phyloP scores from a whole-genome alignment of 2,797 vertebrate genomes.

The Eidolon dupreanum region DNA sequence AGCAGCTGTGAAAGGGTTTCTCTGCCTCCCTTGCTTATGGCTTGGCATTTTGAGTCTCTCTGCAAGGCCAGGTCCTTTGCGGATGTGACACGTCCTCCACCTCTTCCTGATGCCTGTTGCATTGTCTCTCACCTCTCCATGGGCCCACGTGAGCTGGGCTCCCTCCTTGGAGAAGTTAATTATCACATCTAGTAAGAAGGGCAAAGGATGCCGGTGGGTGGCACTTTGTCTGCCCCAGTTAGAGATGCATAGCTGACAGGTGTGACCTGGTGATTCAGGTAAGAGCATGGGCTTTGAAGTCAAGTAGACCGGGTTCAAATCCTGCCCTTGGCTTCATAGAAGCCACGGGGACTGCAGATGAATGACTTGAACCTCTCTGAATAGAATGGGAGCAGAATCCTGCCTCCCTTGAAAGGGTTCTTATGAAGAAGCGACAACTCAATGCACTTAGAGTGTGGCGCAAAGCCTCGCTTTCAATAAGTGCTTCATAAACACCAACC shows the following conservation, averaged over 20 bases:
- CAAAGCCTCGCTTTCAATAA: background rate
- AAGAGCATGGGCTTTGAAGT: background rate
- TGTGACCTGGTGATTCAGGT: background rate
- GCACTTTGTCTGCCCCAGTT: background rate
- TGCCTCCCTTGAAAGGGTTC: background rate
- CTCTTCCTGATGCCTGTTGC: background rate
- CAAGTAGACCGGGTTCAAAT: background rate
- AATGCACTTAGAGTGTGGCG: background rate
- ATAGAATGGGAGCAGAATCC: background rate
- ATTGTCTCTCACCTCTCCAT: background rate
- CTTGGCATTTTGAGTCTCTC: background rate
- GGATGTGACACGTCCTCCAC: background rate
- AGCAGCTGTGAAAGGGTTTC: background rate
- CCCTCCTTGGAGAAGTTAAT: background rate
- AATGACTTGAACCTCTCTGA: background rate
- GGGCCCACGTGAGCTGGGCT: background rate
- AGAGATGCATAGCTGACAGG: background rate
- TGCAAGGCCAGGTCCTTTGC: background rate
- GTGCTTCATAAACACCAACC: background rate
- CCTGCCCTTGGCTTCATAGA: background rate
- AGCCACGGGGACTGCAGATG: background rate
- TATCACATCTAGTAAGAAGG: background rate
- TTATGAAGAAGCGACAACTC: background rate
- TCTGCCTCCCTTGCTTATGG: background rate
- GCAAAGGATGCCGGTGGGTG: background rate